Evolutionary conservation across 2,797 vertebrate genomes (phyloP), one percentile per base, ranked within the genome.

Genomic region (Lophius americanus): DNA sequence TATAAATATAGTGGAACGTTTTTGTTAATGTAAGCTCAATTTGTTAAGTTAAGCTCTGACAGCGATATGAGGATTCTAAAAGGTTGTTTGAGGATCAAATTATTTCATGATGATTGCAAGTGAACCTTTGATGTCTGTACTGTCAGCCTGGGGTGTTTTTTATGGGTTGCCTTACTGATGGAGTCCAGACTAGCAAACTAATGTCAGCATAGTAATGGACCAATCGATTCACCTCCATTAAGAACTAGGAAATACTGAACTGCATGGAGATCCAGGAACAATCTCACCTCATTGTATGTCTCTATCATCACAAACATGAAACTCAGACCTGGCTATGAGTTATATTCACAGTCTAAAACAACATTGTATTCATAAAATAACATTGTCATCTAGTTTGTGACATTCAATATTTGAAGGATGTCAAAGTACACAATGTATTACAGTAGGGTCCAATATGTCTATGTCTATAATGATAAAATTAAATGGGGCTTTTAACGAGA

Each of bases 221-320:
- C 0, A 9, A 76, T 85, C 85, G 83, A 83, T 87, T 69, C 14
- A 14, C 11, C 38, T 74, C 68, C 60, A 80, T 78, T 81, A 52
- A 56, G 73, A 64, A 62, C 35, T 49, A 66, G 50, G 64, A 73
- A 74, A 68, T 76, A 81, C 75, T 72, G 63, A 44, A 61, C 33
- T 33, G 8, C 42, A 61, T 67, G 44, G 64, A 63, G 72, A 64
- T 42, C 35, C 13, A 13, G 43, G 47, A 65, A 32, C 33, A 57
- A 14, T 66, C 37, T 41, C n/a, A 55, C 41, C 44, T 56, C 13
- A 13, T 7, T 39, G 10, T 55, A 10, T 66, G 10, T 59, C 53
- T 48, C 54, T 59, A 44, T 44, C 14, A 41, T 41, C 39, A 41
- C 39, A 41, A 41, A 41, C 39, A 41, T 41, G 39, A 9, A 41